A percentile compares a stretch with the other conserved stretches of the same genome.
phyloP scores from a whole-genome alignment of 2,888 invertebrate species.

The Synergus laeviventris region DNA sequence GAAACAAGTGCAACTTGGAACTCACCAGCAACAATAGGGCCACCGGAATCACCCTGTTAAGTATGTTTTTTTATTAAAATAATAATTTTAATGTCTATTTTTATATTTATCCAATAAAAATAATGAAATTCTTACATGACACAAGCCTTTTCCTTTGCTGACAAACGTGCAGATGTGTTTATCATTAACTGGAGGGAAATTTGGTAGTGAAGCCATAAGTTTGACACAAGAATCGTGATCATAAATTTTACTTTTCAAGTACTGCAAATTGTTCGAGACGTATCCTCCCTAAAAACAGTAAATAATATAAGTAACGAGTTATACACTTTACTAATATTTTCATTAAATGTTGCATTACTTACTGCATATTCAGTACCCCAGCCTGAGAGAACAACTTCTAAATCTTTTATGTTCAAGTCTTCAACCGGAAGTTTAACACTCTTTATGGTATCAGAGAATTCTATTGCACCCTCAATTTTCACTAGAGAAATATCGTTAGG shows the following conservation, averaged over 20 bases:
- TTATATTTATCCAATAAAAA: not conserved
- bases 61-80: not conserved
- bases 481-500: too few relatives aligned
- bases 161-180: slow-evolving; percentile 4
- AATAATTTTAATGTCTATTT: not conserved
- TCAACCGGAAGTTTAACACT: too few relatives aligned
- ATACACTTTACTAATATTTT: too few relatives aligned
- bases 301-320: not conserved
- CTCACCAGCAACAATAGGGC: slow-evolving; percentile 1
- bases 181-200: not conserved
- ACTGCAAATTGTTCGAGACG: not conserved
- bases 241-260: not conserved
- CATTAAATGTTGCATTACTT: too few relatives aligned
- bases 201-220: not conserved
- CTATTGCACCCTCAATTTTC: too few relatives aligned
- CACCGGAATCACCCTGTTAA: slow-evolving; percentile 8
- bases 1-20: slow-evolving; percentile 12
- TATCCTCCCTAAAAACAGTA: not conserved
- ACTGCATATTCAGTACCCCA: too few relatives aligned
- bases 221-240: not conserved
- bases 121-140: not conserved
- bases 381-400: too few relatives aligned
- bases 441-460: too few relatives aligned
- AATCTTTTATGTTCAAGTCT: too few relatives aligned
- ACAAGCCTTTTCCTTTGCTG: slow-evolving; percentile 4